phyloP scores from a whole-genome alignment of 2,797 vertebrate genomes.

The Melanotaenia pygmaea region DNA sequence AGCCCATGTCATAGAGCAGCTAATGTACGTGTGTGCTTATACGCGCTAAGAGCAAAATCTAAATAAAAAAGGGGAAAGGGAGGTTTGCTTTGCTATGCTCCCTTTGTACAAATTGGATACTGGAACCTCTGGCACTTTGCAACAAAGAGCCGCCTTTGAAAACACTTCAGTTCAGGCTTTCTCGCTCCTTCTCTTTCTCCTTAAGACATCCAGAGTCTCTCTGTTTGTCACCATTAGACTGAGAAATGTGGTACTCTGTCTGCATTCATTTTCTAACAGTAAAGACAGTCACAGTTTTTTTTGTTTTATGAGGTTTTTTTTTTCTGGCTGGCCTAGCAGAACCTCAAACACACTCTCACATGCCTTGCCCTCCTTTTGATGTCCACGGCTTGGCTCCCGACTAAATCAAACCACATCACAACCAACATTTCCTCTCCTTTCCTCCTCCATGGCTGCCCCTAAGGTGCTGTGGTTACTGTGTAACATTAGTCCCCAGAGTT shows the following conservation, averaged over 20 bases:
- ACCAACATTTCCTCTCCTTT: slow-evolving; percentile 59
- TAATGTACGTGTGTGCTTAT: slow-evolving; percentile 60
- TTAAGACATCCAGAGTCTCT: slow-evolving; percentile 68
- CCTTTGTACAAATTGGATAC: slow-evolving; percentile 77
- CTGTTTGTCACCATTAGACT: slow-evolving; percentile 82
- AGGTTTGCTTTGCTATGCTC: slow-evolving; percentile 56
- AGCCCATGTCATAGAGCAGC: slow-evolving; percentile 49
- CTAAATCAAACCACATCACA: slow-evolving; percentile 72
- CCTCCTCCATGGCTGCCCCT: slow-evolving; percentile 47
- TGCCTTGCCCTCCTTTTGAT: slow-evolving; percentile 77
- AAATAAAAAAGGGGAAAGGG: slow-evolving; percentile 45
- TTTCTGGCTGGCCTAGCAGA: slow-evolving; percentile 67
- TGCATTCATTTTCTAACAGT: slow-evolving; percentile 78
- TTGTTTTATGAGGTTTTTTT: slow-evolving; percentile 13
- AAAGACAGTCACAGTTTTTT: slow-evolving; percentile 60
- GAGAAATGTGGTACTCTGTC: slow-evolving; percentile 72
- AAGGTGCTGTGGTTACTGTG: slow-evolving; percentile 76
- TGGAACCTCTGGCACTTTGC: slow-evolving; percentile 75
- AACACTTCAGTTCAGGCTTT: slow-evolving; percentile 66
- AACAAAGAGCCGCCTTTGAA: slow-evolving; percentile 75
- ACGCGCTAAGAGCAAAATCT: slow-evolving; percentile 39
- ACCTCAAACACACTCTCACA: slow-evolving; percentile 73
- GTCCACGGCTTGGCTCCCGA: slow-evolving; percentile 66
- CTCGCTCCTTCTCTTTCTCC: slow-evolving; percentile 72
- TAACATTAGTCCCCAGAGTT: slow-evolving; percentile 87